Evolutionary conservation across 2,113 vertebrate genomes (phyloP), one percentile per base, ranked within the genome.

Genomic region (Eleginops maclovinus): DNA sequence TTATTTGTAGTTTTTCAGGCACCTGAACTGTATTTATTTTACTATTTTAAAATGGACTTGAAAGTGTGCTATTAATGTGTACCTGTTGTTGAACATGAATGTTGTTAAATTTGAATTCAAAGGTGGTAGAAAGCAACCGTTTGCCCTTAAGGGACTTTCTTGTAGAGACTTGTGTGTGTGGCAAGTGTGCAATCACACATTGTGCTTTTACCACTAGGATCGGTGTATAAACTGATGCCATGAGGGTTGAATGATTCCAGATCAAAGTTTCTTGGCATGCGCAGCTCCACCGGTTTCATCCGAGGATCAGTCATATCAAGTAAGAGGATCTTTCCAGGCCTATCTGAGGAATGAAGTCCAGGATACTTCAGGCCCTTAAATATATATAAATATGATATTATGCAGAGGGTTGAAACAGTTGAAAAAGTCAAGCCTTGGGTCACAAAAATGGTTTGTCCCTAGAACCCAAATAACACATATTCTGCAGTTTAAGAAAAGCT

Each of bases 221-320:
- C 95, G 0, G 89, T 56, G 43, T 95, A 98, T 11, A 92, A 81
- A 75, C 96, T 97, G 75, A 99, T 96, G 80, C 98, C 98, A 54
- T 98, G 97, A 55, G 98, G 97, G 85, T 95, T 98, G 88, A 99
- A 98, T 0, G 94, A 95, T 0, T 94, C 90, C 72, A 95, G 31
- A 63, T 99, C 97, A 88, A 98, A 97, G 26, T 94, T 95, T 72
- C 94, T 90, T 59, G 94, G 95, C 90, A 99, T 95, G 56, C 88
- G 92, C 51, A 98, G 83, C 73, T 94, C 95, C 67, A 92, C 64
- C 14, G 94, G 94, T 83, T 74, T 95, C 56, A 93, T 79, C 13
- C 77, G 82, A 63, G 93, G 72, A 63, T 95, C 91, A 15, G 95
- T 91, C 77, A 99, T 75, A 88, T 99, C 94, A 69, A 98, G 87